Percentiles rank a stretch among this genome's conserved stretches.
These are phyloP conservation scores for Calcarius lapponicus DNA, from an alignment of 2,797 vertebrate species.

Conservation along the genomic window DNA sequence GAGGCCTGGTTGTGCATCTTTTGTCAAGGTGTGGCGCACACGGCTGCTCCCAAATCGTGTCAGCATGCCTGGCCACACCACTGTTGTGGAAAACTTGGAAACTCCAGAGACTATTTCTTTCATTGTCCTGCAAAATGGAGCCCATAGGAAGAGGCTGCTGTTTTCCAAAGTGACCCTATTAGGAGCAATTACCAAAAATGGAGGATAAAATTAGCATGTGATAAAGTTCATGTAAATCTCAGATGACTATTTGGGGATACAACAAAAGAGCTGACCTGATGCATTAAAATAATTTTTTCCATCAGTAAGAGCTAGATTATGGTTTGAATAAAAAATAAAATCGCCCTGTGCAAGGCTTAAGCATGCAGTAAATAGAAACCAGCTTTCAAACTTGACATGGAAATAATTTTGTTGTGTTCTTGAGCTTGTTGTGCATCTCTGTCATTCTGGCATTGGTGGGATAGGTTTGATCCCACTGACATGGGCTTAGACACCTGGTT, in stretches of 20 bases:
- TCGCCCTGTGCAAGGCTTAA: slow-evolving; percentile 9
- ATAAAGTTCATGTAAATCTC: not conserved
- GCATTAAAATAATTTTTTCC: slow-evolving; percentile 42
- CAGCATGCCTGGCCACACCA: not conserved
- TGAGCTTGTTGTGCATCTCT: not conserved
- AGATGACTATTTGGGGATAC: not conserved
- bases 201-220: not conserved
- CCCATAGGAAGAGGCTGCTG: not conserved
- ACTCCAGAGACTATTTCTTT: not conserved
- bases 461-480: not conserved
- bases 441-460: not conserved
- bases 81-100: not conserved
- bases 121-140: not conserved
- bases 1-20: not conserved
- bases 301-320: slow-evolving; percentile 54
- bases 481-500: not conserved
- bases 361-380: slow-evolving; percentile 6
- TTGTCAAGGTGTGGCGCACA: not conserved
- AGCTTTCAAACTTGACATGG: slow-evolving; percentile 9
- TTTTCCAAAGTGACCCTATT: not conserved
- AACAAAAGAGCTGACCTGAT: slow-evolving; percentile 4
- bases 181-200: not conserved
- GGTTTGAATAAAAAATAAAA: slow-evolving; percentile 23
- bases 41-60: not conserved
- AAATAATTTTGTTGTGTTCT: not conserved